phyloP scores from a whole-genome alignment of 2,797 vertebrate genomes.

The Carapus acus region DNA sequence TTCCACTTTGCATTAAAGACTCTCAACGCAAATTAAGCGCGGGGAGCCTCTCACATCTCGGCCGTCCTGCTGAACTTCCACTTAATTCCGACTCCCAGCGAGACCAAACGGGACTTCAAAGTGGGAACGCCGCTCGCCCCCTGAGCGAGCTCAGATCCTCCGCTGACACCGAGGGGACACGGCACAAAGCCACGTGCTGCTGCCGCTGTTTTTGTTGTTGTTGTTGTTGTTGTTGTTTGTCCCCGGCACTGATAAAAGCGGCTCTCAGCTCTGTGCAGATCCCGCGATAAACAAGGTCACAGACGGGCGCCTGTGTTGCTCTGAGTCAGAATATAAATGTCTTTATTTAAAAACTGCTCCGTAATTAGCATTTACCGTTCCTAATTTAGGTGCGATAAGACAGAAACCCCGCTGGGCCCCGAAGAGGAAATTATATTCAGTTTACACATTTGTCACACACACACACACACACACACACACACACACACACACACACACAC shows the following conservation, averaged over 20 bases:
- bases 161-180: neutral
- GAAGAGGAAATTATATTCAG: constrained; percentile 16
- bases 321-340: constrained; percentile 53
- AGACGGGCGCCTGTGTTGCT: constrained; percentile 35
- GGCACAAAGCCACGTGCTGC: constrained; percentile 7
- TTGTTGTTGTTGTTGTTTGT: too few species aligned
- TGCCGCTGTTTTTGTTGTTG: too few species aligned
- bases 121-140: constrained; percentile 35
- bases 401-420: constrained; percentile 23
- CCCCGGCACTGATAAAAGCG: constrained; percentile 42
- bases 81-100: constrained; percentile 42
- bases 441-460: neutral
- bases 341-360: constrained; percentile 44
- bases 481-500: too few species aligned
- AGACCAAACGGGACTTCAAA: constrained; percentile 44
- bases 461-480: too few species aligned
- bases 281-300: constrained; percentile 59
- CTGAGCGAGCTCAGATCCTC: constrained; percentile 18
- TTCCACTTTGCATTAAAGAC: constrained; percentile 45
- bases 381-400: constrained; percentile 45
- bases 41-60: constrained; percentile 16
- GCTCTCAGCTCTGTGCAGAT: constrained; percentile 44
- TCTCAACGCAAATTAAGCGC: constrained; percentile 47
- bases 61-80: constrained; percentile 30
- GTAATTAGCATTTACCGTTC: constrained; percentile 55